Evolutionary conservation across 2,113 vertebrate species (phyloP), one percentile per base, ranked within the genome.

Genomic region (Serilophus lunatus): DNA sequence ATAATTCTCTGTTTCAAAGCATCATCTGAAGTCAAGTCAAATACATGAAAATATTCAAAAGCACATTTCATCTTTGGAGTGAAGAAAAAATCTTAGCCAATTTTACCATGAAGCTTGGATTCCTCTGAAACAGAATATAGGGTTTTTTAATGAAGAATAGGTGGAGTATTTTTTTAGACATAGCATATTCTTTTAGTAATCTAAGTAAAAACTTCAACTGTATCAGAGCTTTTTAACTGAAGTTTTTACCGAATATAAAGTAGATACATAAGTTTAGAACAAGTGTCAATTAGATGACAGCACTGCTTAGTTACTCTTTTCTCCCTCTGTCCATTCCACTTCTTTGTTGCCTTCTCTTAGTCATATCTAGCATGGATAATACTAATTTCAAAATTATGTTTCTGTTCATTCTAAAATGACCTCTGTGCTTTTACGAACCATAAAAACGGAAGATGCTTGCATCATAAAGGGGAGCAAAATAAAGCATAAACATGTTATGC

Each of bases 1-100:
- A 24, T 51, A 53, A 36, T 90, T 87, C 74, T 50, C 71, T 11
- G 19, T 80, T 93, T 78, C 57, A 75, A 82, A 87, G 50, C 28
- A 36, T 65, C 29, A 53, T 75, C 64, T 86, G 60, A 89, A 91
- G n/a, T 47, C 64, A 53, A 86, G 44, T 31, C 66, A 42, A n/a
- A n/a, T n/a, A n/a, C n/a, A n/a, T n/a, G n/a, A 29, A 91, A 61
- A 44, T 63, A 20, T 71, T 54, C 31, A 71, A 51, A 82, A 85
- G 26, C 4, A 3, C 60, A 47, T 80, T 63, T 68, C 15, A 33
- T 50, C 64, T 56, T 33, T 0, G 0, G 5, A 2, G 31, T 33
- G 17, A 2, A 20, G 40, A 59, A 66, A 54, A 45, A 18, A 18
- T 45, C 18, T 17, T 47, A 66, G 42, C 8, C 9, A 38, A 5